Percentiles rank a stretch among this genome's conserved stretches.
Evolutionary conservation across 2,888 invertebrate genomes (phyloP).

Genomic region (Cosmopolites sordidus): DNA sequence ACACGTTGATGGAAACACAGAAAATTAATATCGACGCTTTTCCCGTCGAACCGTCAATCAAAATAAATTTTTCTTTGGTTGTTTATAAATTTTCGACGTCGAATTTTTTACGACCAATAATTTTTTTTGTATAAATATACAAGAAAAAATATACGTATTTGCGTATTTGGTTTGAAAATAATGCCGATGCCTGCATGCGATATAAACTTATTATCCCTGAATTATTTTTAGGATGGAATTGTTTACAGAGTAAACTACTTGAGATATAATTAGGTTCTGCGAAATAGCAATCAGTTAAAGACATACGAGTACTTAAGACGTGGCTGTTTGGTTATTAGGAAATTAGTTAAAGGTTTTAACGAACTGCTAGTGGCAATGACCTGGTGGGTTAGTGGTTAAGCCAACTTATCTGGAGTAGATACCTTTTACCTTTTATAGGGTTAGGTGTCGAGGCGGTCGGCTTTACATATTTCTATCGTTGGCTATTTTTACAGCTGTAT

Average conservation of each 20-base stretch:
- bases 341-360: too few species aligned
- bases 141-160: not conserved
- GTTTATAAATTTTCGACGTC: not conserved
- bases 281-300: too few species aligned
- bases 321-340: too few species aligned
- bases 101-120: not conserved
- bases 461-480: too few species aligned
- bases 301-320: too few species aligned
- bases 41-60: not conserved
- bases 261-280: not conserved
- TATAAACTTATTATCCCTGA: not conserved
- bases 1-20: not conserved
- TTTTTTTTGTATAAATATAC: not conserved
- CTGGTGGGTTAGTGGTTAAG: too few species aligned
- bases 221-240: not conserved
- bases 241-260: not conserved
- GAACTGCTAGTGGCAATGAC: too few species aligned
- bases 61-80: not conserved
- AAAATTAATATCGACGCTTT: not conserved
- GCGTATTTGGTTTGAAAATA: not conserved
- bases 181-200: not conserved
- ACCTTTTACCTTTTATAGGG: too few species aligned
- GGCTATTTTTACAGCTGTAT: too few species aligned
- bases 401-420: too few species aligned
- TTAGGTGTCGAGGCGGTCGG: too few species aligned